Evolutionary conservation across 2,888 invertebrate genomes (phyloP), one percentile per base, ranked within the genome.

Genomic region (Rotaria macrura): DNA sequence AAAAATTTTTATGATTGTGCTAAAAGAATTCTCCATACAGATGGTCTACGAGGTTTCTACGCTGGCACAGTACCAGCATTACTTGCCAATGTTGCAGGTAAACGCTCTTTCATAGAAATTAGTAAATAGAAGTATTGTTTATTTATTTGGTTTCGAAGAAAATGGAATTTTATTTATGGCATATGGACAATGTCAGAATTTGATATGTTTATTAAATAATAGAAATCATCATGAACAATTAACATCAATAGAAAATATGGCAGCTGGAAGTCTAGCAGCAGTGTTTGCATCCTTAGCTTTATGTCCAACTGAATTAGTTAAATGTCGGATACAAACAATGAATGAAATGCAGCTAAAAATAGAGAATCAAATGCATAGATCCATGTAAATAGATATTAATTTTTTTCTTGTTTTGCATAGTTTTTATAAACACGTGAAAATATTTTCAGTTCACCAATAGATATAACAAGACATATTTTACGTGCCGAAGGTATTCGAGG

Each of bases 221-320:
- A 86, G 85, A 85, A 47, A 93, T 91, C 92, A 92, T 89, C 92
- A 94, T 3, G 93, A 93, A 85, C 92, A 95, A 49, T 91, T 96
- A 87, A 93, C 93, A 85, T 92, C 93, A 0, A 88, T 95, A 54
- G 93, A 94, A 85, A 96, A 96, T 91, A 97, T 96, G 0, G 93
- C 94, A 79, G 95, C 97, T 1, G 99, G 99, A 5, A 96, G 95
- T 89, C 92, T 95, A 83, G 99, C 97, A 7, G 96, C 98, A 2
- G 96, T 98, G 91, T 97, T 98, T 91, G 97, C 97, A 0, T 95
- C 98, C 0, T 93, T 98, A 88, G 95, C 96, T 0, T 93, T 99
- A 40, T 98, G 98, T 89, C 99, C 99, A 0, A 98, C 99, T 0
- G 99, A 99, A 91, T 92, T 99, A 87, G 94, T 99, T 87, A 99